Evolutionary conservation across 1,140 invertebrate species (phyloP).

Genomic region (Belonocnema kinseyi): DNA sequence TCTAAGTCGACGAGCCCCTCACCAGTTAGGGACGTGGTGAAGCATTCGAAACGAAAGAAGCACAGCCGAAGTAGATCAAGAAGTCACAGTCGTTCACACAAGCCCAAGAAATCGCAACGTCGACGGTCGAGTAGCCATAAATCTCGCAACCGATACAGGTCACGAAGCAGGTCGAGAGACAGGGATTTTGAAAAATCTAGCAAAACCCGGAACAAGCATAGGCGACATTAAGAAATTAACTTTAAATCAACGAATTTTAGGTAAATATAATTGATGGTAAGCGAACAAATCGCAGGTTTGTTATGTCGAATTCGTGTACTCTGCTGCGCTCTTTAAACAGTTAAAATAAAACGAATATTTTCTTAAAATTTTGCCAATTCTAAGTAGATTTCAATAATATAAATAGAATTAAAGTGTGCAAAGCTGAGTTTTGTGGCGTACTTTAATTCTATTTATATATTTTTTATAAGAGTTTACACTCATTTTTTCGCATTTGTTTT

Average conservation of each 20-base stretch:
- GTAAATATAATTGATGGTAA: slow-evolving; percentile 13
- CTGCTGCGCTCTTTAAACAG: not conserved
- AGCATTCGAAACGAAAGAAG: slow-evolving; percentile 74
- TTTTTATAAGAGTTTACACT: too few relatives aligned
- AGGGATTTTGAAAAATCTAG: slow-evolving; percentile 67
- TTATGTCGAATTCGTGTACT: not conserved
- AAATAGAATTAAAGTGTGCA: too few relatives aligned
- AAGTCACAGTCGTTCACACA: slow-evolving; percentile 74
- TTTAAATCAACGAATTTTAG: slow-evolving; percentile 12
- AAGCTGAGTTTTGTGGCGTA: too few relatives aligned
- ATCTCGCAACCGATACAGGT: slow-evolving; percentile 74
- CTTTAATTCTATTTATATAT: too few relatives aligned
- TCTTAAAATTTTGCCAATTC: too few relatives aligned
- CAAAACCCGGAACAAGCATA: slow-evolving; percentile 70
- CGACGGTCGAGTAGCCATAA: slow-evolving; percentile 75
- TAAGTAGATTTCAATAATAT: too few relatives aligned
- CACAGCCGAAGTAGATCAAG: slow-evolving; percentile 76
- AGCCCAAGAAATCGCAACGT: slow-evolving; percentile 71
- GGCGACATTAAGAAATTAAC: slow-evolving; percentile 58
- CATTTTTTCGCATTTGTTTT: too few relatives aligned
- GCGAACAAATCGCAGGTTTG: not conserved
- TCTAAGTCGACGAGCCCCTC: slow-evolving; percentile 68
- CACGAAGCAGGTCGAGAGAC: slow-evolving; percentile 76
- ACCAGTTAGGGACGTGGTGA: slow-evolving; percentile 64
- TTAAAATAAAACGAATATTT: not conserved